A percentile compares a stretch with the other conserved stretches of the same genome.
Conservation (phyloP, 2,888 invertebrate species). For the Habroteleia sp. region DNA sequence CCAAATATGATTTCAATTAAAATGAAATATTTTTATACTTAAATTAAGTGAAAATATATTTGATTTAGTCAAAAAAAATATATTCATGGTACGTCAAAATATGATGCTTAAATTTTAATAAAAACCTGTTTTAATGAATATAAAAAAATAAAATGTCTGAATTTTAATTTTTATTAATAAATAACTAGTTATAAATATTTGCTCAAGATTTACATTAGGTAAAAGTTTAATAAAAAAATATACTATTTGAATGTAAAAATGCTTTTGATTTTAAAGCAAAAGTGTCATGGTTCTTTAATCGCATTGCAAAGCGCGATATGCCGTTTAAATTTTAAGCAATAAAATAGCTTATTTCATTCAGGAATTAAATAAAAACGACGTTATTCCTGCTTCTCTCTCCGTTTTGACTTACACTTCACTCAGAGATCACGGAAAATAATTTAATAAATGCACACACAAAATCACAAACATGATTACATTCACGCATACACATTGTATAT, state of each 20-base stretch:
- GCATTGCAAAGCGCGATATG: slow-evolving; percentile 35
- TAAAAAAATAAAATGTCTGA: too few relatives aligned
- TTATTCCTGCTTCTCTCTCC: slow-evolving; percentile 15
- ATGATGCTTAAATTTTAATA: too few relatives aligned
- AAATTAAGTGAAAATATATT: too few relatives aligned
- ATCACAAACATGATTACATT: slow-evolving; percentile 40
- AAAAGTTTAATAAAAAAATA: slow-evolving; percentile 5
- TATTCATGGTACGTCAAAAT: too few relatives aligned
- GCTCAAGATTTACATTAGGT: not conserved
- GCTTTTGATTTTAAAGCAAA: not conserved
- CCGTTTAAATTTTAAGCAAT: not conserved
- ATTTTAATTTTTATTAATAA: not conserved
- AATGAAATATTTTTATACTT: too few relatives aligned
- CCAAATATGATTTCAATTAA: too few relatives aligned
- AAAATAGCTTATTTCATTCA: too few relatives aligned
- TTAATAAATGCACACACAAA: slow-evolving; percentile 50
- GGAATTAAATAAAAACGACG: not conserved
- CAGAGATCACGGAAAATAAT: slow-evolving; percentile 56
- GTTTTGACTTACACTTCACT: slow-evolving; percentile 16
- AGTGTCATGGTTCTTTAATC: slow-evolving; percentile 15
- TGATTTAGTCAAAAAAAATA: too few relatives aligned
- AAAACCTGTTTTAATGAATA: too few relatives aligned
- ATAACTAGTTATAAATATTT: not conserved
- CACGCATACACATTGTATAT: slow-evolving; percentile 21
- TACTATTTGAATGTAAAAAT: slow-evolving; percentile 14